Evolutionary conservation across 2,888 invertebrate species (phyloP), one percentile per base, ranked within the genome.

Genomic region (Acanthosepion lycidas): DNA sequence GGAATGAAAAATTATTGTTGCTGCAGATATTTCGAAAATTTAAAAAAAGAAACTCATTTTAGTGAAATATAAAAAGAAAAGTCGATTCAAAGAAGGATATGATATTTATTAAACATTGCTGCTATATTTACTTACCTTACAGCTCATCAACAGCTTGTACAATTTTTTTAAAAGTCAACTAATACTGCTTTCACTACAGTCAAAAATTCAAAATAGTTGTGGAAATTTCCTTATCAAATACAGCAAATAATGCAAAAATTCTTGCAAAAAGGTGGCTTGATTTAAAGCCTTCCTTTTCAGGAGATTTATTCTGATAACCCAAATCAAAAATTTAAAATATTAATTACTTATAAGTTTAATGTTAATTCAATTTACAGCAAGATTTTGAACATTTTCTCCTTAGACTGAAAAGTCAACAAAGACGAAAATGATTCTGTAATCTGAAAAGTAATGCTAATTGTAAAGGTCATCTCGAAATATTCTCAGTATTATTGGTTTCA

Each of bases 171-270:
- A n/a, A 23, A 59, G 20, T 78, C 78, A 78, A 18, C 78, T 78
- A 78, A 78, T 78, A 78, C 23, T 12, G 8, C n/a, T 78, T 78
- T 78, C n/a, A 12, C 78, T 78, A 78, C n/a, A 78, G 78, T 78
- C 78, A 33, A 78, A 78, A 78, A 78, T 33, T n/a, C n/a, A 78
- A 78, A 78, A 78, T 78, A n/a, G n/a, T 78, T 78, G 78, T 78
- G 18, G n/a, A 15, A 78, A 78, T 78, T 78, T 78, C 33, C n/a
- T 78, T 78, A 78, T 12, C 33, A n/a, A 78, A 78, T 78, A 78
- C 78, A 78, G n/a, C 78, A 78, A 33, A 33, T 78, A 78, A 78
- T n/a, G 64, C 26, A 64, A 64, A 64, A 64, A 64, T 23, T 42
- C 42, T 26, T 4, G 64, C n/a, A 8, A 78, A 59, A 59, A 59